These are phyloP conservation scores for Drosophila kanekoi DNA, from an alignment of 2,888 invertebrate species.

Conservation along the genomic window DNA sequence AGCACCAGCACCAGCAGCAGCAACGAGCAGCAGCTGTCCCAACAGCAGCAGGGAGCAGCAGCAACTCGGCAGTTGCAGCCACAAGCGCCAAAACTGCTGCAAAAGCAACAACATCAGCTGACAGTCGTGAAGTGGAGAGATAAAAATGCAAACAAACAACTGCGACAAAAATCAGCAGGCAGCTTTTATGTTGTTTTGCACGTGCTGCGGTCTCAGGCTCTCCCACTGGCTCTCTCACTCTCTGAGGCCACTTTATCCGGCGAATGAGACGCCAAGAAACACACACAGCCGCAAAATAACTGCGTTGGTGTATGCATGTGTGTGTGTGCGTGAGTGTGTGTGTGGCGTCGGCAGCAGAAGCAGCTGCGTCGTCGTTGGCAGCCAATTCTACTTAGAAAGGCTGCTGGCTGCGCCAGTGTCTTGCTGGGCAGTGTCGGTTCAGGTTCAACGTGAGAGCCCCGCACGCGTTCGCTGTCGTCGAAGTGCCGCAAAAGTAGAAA, in stretches of 20 bases:
- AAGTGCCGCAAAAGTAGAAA: constrained; percentile 30
- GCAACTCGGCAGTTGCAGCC: constrained; percentile 40
- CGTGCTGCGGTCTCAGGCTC: constrained; percentile 67
- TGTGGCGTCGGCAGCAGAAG: constrained; percentile 42
- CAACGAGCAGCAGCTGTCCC: constrained; percentile 32
- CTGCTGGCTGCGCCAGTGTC: constrained; percentile 76
- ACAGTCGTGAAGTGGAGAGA: constrained; percentile 50
- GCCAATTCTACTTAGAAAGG: constrained; percentile 83
- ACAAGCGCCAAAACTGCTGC: constrained; percentile 34
- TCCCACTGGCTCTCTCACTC: constrained; percentile 33
- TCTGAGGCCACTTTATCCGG: constrained; percentile 66
- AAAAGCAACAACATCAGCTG: constrained; percentile 51
- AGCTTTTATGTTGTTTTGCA: constrained; percentile 74
- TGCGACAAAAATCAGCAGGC: constrained; percentile 52
- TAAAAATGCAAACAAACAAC: constrained; percentile 48
- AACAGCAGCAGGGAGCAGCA: constrained; percentile 23
- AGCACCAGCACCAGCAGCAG: constrained; percentile 13
- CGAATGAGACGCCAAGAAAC: constrained; percentile 76
- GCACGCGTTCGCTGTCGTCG: constrained; percentile 69
- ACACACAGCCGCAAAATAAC: constrained; percentile 29
- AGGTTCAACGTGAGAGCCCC: constrained; percentile 80
- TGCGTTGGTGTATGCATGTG: constrained; percentile 38
- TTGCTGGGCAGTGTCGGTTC: constrained; percentile 85
- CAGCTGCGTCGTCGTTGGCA: constrained; percentile 33
- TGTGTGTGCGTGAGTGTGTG: constrained; percentile 24